phyloP scores from a whole-genome alignment of 1,140 invertebrate species.

The Tetragnatha versicolor region DNA sequence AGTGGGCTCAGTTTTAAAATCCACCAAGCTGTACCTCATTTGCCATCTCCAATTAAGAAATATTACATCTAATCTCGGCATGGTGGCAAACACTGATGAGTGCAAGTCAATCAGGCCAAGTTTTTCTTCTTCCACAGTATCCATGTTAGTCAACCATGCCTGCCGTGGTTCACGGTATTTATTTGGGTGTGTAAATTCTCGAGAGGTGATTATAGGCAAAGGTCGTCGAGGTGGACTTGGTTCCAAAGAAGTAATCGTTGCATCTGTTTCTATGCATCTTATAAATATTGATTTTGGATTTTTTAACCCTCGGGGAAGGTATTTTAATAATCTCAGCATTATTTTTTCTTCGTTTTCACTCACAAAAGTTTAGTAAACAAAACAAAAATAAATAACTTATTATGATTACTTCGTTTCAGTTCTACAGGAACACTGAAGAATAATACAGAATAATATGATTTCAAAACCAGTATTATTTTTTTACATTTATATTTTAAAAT shows the following conservation, averaged over 20 bases:
- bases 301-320: no score
- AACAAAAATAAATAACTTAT: no score
- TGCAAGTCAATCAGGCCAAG: conserved; percentile 86
- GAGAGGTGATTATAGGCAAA: conserved; percentile 59
- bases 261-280: conserved; percentile 7
- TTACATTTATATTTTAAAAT: no score
- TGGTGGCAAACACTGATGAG: conserved; percentile 82
- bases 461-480: no score
- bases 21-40: conserved; percentile 71
- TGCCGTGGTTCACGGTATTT: conserved; percentile 71
- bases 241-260: not conserved
- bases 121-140: conserved; percentile 79
- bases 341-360: no score
- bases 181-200: conserved; percentile 60
- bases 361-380: no score
- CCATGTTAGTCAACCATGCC: conserved; percentile 89
- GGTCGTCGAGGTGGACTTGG: conserved; percentile 14
- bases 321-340: no score
- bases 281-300: no score
- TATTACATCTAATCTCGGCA: conserved; percentile 87
- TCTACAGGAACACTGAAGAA: no score
- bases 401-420: no score
- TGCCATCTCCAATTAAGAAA: conserved; percentile 91
- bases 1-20: conserved; percentile 71
- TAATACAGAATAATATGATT: no score